Conservation (phyloP, 2,113 vertebrate species). For the Barnardius zonarius region DNA sequence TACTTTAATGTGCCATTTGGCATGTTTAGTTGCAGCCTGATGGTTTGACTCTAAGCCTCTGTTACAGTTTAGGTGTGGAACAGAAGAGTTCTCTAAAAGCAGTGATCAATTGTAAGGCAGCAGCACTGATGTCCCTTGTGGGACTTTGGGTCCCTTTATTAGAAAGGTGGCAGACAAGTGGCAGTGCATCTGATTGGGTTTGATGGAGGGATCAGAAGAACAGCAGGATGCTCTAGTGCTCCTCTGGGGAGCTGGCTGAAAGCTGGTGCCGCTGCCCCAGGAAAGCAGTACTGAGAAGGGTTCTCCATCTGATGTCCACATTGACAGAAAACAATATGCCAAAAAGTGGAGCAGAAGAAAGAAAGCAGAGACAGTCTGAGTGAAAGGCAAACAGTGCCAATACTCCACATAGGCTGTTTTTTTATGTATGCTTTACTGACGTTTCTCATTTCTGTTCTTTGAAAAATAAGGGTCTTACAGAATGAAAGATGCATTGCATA, state of each 20-base stretch:
- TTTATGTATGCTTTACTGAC: not conserved
- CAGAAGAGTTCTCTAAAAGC: not conserved
- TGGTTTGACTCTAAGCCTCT: not conserved
- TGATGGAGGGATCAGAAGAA: not conserved
- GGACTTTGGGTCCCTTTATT: not conserved
- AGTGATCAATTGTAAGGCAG: not conserved
- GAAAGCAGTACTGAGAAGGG: not conserved
- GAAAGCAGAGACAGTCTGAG: not conserved
- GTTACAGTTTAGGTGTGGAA: not conserved
- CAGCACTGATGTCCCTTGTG: not conserved
- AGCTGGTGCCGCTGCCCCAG: not conserved
- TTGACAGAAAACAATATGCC: not conserved
- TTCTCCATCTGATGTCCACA: not conserved
- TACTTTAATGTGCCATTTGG: not conserved
- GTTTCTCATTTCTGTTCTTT: not conserved
- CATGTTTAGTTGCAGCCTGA: fast-evolving
- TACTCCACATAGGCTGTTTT: fast-evolving
- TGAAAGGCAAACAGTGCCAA: not conserved
- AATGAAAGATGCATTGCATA: not conserved
- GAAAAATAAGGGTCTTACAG: not conserved
- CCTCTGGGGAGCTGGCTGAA: not conserved
- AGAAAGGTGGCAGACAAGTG: not conserved
- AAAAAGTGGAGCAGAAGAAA: not conserved
- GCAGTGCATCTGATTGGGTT: not conserved
- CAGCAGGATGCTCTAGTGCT: not conserved